Conservation (phyloP, 2,113 vertebrate species). For the Neolamprologus tretocephalus region DNA sequence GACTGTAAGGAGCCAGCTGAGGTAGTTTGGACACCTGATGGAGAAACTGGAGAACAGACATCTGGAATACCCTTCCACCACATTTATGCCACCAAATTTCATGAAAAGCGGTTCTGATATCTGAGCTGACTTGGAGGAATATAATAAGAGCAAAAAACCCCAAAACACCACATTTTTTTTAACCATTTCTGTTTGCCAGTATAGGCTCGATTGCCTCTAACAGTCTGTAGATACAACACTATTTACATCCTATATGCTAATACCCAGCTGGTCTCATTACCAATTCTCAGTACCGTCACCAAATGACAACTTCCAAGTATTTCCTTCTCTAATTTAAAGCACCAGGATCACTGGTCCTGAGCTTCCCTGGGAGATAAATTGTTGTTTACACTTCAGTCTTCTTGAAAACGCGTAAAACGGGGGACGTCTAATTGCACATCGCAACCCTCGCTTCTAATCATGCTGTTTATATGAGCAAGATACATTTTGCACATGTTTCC, state of each 20-base stretch:
- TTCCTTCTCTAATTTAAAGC: constrained; percentile 14
- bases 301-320: neutral
- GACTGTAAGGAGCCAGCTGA: neutral
- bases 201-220: neutral
- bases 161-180: neutral
- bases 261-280: neutral
- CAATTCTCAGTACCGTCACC: neutral
- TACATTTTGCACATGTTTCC: neutral
- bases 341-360: constrained; percentile 1
- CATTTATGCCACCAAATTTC: neutral
- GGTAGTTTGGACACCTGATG: neutral
- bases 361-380: neutral
- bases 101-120: neutral
- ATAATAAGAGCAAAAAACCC: neutral
- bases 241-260: neutral
- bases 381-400: neutral
- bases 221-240: neutral
- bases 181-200: neutral
- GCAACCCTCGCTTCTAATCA: neutral
- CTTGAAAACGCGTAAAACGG: neutral
- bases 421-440: neutral
- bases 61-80: accelerated
- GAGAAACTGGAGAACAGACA: accelerated
- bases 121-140: neutral
- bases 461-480: neutral